Evolutionary conservation across 30 jellyfish, hydroid and myxozoan genomes (phyloP).

Genomic region (Hydractinia symbiolongicarpus): DNA sequence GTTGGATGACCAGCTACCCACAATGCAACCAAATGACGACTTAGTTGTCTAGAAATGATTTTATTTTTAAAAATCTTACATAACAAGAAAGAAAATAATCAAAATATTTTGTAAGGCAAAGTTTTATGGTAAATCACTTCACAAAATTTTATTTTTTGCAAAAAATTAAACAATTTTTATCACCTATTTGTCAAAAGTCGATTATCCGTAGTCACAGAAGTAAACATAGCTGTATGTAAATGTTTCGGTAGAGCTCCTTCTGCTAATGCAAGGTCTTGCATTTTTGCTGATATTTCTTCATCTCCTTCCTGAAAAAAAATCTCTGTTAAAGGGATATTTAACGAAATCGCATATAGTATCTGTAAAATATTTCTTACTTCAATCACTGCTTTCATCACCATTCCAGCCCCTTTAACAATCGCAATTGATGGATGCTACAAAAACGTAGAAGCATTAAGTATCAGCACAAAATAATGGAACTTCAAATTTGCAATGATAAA

Average conservation of each 20-base stretch:
- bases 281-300: constrained; percentile 82
- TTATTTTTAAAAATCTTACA: not conserved
- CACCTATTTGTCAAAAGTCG: constrained; percentile 83
- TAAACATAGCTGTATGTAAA: constrained; percentile 86
- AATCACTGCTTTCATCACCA: constrained; percentile 94
- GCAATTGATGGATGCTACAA: constrained; percentile 90
- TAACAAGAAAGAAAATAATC: not conserved
- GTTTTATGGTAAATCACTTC: not conserved
- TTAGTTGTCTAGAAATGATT: constrained; percentile 57
- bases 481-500: not conserved
- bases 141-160: not conserved
- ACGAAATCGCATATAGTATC: not conserved
- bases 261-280: constrained; percentile 95
- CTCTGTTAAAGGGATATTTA: not conserved
- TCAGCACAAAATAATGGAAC: not conserved
- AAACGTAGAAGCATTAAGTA: not conserved
- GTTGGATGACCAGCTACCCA: constrained; percentile 98
- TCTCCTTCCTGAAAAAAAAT: constrained; percentile 63
- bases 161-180: not conserved
- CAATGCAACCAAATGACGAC: constrained; percentile 91
- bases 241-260: constrained; percentile 96
- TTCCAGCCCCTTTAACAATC: constrained; percentile 94
- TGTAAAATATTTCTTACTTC: constrained; percentile 41
- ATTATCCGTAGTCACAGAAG: constrained; percentile 54
- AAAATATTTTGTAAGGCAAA: not conserved